These are phyloP conservation scores for Odobenus rosmarus DNA, from an alignment of 2,113 vertebrate genomes.

Conservation along the genomic window DNA sequence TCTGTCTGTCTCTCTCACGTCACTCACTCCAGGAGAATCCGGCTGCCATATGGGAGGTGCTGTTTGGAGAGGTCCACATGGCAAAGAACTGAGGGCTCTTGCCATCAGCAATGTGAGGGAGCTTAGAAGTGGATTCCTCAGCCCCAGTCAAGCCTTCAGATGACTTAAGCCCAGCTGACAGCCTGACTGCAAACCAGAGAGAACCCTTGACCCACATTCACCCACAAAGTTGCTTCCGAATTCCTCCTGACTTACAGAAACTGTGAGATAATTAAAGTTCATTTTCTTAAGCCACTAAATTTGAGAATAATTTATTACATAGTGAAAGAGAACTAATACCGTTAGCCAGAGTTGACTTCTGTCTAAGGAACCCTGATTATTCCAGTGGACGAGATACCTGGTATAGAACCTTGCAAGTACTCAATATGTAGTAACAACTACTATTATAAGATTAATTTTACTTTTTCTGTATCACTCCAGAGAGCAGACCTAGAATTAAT, in stretches of 20 bases:
- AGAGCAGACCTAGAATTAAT: neutral
- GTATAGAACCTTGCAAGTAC: neutral
- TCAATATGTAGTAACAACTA: neutral
- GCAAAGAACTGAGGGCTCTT: neutral
- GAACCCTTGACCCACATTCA: neutral
- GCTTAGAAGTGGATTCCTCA: neutral
- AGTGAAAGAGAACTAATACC: neutral
- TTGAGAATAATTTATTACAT: conserved; percentile 2
- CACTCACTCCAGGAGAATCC: neutral
- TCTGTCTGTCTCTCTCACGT: neutral
- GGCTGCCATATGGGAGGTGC: neutral
- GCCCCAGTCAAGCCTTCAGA: neutral
- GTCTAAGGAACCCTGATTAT: neutral
- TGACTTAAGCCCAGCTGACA: neutral
- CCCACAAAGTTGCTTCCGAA: neutral
- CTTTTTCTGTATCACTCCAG: neutral
- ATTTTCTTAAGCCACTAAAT: neutral
- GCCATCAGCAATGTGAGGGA: neutral
- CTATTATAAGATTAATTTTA: neutral
- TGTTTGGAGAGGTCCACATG: too few relatives aligned
- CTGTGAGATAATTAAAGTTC: neutral
- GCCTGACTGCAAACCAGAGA: neutral
- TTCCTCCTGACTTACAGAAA: neutral
- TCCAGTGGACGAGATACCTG: neutral
- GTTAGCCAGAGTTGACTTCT: neutral